Conservation (phyloP, 1,140 invertebrate species). For the Copidosoma floridanum region DNA sequence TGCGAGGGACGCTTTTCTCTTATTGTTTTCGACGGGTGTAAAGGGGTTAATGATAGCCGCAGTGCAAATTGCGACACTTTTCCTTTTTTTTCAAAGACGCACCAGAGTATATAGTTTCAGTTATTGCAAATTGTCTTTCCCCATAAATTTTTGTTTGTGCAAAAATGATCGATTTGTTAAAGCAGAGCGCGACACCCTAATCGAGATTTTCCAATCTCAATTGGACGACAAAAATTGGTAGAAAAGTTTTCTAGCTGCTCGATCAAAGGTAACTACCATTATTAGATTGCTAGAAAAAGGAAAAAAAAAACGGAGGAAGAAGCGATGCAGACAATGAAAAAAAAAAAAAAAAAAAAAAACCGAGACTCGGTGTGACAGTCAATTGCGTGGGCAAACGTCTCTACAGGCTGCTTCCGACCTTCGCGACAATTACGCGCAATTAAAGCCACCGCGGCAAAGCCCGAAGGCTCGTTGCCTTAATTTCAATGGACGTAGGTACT, state of each 20-base stretch:
- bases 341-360: constrained; percentile 12
- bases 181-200: too few relatives aligned
- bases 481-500: constrained; percentile 32
- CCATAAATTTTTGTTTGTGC: too few relatives aligned
- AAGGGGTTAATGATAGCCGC: too few relatives aligned
- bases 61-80: too few relatives aligned
- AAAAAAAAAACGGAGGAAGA: neutral
- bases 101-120: neutral
- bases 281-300: neutral
- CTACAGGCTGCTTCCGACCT: constrained; percentile 48
- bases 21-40: too few relatives aligned
- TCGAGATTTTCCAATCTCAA: too few relatives aligned
- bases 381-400: constrained; percentile 46
- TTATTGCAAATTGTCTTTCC: too few relatives aligned
- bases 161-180: too few relatives aligned
- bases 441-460: constrained; percentile 45
- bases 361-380: constrained; percentile 40
- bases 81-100: neutral
- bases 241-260: too few relatives aligned
- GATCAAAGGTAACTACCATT: neutral
- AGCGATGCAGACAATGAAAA: neutral
- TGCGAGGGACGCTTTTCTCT: too few relatives aligned
- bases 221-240: too few relatives aligned
- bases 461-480: constrained; percentile 40
- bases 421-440: constrained; percentile 52